Evolutionary conservation across 53 echinoderm and acorn worm species (phyloP).

Genomic region (Arbacia lixula): DNA sequence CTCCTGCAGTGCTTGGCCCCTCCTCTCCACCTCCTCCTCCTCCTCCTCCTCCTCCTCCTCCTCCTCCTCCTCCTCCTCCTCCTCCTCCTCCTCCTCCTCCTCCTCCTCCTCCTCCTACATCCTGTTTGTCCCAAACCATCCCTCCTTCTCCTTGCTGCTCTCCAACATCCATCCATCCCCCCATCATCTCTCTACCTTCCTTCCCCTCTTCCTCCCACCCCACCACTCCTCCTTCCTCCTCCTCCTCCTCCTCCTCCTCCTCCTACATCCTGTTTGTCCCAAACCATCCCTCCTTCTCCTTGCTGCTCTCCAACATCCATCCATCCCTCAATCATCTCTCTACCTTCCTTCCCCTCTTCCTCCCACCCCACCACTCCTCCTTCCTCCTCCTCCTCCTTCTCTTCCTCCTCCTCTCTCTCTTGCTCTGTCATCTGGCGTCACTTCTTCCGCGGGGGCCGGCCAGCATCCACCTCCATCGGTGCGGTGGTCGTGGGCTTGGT

Average conservation of each 20-base stretch:
- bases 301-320: not conserved
- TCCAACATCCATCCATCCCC: not conserved
- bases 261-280: not conserved
- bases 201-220: not conserved
- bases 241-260: not conserved
- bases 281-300: not conserved
- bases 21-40: not conserved
- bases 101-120: conserved; percentile 14
- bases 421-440: conserved; percentile 35
- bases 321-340: not conserved
- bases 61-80: not conserved
- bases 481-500: not conserved
- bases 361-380: not conserved
- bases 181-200: not conserved
- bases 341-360: not conserved
- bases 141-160: not conserved
- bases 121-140: not conserved
- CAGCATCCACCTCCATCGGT: not conserved
- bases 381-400: not conserved
- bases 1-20: no score
- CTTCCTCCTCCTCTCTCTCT: conserved; percentile 10
- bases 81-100: conserved; percentile 13
- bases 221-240: not conserved
- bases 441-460: conserved; percentile 21
- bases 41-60: not conserved